Evolutionary conservation across 2,113 vertebrate species (phyloP), one percentile per base, ranked within the genome.

Genomic region (Tenrec ecaudatus): DNA sequence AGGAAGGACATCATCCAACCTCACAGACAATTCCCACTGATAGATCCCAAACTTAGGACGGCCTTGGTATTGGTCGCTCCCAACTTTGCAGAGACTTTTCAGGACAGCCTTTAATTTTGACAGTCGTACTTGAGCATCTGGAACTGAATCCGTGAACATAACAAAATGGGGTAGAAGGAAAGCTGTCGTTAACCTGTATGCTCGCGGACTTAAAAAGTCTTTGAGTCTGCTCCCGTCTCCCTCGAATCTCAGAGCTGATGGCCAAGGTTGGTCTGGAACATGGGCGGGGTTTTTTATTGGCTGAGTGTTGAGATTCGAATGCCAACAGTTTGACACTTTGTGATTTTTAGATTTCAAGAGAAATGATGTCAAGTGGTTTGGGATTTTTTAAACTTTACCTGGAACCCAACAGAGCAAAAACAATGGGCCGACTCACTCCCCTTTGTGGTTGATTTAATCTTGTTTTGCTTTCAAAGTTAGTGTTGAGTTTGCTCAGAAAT

Each of bases 401-500:
- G 53, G 23, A 53, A 38, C 40, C 40, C 31, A 73, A 0, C 62
- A 22, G 58, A 66, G 25, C 53, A 81, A 47, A 22, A 62, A 53
- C 47, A 7, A 7, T 53, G 47, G 47, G 47, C 43, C 9, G 12
- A 53, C 47, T 14, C 47, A 53, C 47, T 53, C 47, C 47, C 47
- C 12, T 53, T 53, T 53, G 47, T 53, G 47, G 47, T 53, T 2
- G 47, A 57, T 93, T 92, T 88, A 82, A 88, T 76, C 47, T 94
- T 88, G 27, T 73, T 90, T 93, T 92, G 47, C 47, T 80, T 86
- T 93, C 58, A 89, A 83, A 91, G 62, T 78, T 79, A 82, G 33
- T 57, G 20, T 12, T n/a, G 25, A 12, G 62, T 93, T 92, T 91
- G 57, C 92, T 23, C 93, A 91, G 68, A 95, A 94, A 60, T 76